phyloP scores from a whole-genome alignment of 2,888 invertebrate genomes.

The Coecobrya sp. region DNA sequence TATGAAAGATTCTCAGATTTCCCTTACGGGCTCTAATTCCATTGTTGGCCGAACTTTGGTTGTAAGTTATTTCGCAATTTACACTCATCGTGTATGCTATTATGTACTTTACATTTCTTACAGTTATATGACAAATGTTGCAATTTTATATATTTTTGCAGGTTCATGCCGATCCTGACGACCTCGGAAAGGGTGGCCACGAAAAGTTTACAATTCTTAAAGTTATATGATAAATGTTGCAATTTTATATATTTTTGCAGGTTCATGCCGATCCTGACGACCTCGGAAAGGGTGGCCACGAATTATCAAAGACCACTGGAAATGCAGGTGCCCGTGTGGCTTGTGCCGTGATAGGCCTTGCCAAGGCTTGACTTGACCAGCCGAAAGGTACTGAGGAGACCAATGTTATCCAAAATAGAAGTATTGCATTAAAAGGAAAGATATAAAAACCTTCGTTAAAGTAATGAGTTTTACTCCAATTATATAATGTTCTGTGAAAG shows the following conservation, averaged over 20 bases:
- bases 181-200: conserved; percentile 97
- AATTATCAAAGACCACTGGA: conserved; percentile 97
- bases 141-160: conserved; percentile 83
- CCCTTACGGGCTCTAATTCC: conserved; percentile 91
- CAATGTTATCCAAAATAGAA: conserved; percentile 12
- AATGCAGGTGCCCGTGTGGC: conserved; percentile 97
- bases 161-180: conserved; percentile 97
- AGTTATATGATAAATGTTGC: too few species aligned
- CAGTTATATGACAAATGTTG: too few species aligned
- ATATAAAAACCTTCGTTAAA: neutral
- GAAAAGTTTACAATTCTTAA: too few species aligned
- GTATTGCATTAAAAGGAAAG: neutral
- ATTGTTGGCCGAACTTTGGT: conserved; percentile 95
- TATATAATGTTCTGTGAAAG: neutral
- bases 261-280: conserved; percentile 98
- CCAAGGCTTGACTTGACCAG: conserved; percentile 88
- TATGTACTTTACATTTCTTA: too few species aligned
- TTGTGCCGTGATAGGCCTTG: conserved; percentile 95
- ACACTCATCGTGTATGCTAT: too few species aligned
- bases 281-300: conserved; percentile 96
- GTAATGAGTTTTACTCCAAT: neutral
- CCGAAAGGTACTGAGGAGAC: conserved; percentile 23
- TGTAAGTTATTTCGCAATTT: too few species aligned
- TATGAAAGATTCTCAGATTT: conserved; percentile 91
- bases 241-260: conserved; percentile 86